These are phyloP conservation scores for Acrocera orbiculus DNA, from an alignment of 2,888 invertebrate genomes.

Conservation along the genomic window DNA sequence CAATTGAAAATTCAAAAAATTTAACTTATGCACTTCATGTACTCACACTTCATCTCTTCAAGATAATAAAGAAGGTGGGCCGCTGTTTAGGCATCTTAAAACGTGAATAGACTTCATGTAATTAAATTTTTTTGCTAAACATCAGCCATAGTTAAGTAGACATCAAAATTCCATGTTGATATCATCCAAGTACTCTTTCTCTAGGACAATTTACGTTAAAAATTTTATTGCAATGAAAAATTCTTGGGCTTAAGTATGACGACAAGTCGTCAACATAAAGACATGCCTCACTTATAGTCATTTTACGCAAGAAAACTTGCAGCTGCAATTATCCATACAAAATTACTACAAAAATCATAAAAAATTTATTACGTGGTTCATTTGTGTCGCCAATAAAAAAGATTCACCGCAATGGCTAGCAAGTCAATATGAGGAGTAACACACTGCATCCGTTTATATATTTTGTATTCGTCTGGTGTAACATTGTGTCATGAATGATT, in stretches of 20 bases:
- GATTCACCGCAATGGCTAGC: background rate
- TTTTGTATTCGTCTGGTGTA: constrained; percentile 8
- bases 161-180: constrained; percentile 3
- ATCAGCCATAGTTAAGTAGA: background rate
- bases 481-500: constrained; percentile 8
- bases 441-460: constrained; percentile 1
- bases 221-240: constrained; percentile 2
- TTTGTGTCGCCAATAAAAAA: constrained; percentile 1
- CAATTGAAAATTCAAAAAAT: too few species aligned
- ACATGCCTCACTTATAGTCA: background rate
- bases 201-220: background rate
- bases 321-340: constrained; percentile 8
- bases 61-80: too few species aligned
- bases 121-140: too few species aligned
- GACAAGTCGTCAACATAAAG: background rate
- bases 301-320: too few species aligned
- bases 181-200: too few species aligned
- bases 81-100: too few species aligned
- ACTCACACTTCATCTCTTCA: too few species aligned
- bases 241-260: constrained; percentile 2
- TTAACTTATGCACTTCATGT: too few species aligned
- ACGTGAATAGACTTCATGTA: too few species aligned
- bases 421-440: constrained; percentile 4
- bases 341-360: constrained; percentile 9
- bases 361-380: constrained; percentile 9